These are phyloP conservation scores for Morone saxatilis DNA, from an alignment of 2,113 vertebrate genomes.

Conservation along the genomic window DNA sequence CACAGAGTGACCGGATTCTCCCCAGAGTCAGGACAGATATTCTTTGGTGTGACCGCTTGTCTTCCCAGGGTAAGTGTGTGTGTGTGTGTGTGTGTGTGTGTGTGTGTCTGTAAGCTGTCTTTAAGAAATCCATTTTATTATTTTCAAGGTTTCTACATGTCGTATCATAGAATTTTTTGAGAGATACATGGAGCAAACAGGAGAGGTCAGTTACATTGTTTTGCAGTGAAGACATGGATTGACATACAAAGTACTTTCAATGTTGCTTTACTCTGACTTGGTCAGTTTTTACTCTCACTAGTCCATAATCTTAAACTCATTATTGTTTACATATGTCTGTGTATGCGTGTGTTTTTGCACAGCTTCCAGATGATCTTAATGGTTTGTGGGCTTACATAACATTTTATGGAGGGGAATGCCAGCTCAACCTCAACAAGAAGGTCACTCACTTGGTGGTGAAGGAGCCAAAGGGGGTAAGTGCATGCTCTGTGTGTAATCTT, in stretches of 20 bases:
- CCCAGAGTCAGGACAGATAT: constrained; percentile 95
- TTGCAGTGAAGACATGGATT: not conserved
- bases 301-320: not conserved
- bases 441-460: constrained; percentile 96
- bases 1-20: constrained; percentile 96
- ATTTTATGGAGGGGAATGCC: constrained; percentile 95
- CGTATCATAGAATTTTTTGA: not conserved
- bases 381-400: constrained; percentile 96
- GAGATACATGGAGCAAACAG: not conserved
- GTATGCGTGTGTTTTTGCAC: not conserved
- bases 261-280: not conserved
- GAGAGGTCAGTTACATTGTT: not conserved
- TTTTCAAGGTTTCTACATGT: not conserved
- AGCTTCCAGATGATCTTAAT: constrained; percentile 94
- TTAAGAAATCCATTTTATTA: not conserved
- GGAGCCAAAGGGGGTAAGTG: constrained; percentile 95
- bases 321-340: not conserved
- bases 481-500: not conserved
- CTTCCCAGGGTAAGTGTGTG: constrained; percentile 89
- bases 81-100: constrained; percentile 6
- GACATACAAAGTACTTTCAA: not conserved
- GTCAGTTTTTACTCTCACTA: not conserved
- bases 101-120: not conserved
- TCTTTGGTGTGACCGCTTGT: constrained; percentile 96
- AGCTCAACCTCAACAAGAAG: constrained; percentile 94